These are phyloP conservation scores for Actenoides hombroni DNA, from an alignment of 2,113 vertebrate genomes.

Conservation along the genomic window DNA sequence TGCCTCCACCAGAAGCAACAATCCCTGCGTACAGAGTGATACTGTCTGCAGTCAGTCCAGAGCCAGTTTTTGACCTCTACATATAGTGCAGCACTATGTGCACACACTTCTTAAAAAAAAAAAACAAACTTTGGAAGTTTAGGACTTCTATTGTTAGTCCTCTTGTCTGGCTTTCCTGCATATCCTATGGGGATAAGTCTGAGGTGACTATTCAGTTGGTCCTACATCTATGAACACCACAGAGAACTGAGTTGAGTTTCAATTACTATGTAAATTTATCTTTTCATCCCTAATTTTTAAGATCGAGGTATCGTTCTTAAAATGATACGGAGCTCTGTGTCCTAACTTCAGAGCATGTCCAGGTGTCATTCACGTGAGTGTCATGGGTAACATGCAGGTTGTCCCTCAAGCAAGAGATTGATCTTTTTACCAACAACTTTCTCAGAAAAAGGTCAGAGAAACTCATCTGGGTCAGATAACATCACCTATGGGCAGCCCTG, in stretches of 20 bases:
- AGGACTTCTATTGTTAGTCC: neutral
- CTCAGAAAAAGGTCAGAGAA: neutral
- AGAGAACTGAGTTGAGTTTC: neutral
- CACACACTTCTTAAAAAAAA: neutral
- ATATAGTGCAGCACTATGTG: neutral
- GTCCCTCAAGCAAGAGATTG: neutral
- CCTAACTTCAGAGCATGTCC: fast-evolving
- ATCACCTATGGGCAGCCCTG: neutral
- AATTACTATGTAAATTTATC: fast-evolving
- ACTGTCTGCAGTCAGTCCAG: neutral
- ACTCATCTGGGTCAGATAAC: neutral
- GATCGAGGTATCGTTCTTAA: neutral
- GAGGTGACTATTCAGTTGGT: neutral
- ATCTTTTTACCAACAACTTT: neutral
- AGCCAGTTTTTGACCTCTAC: neutral
- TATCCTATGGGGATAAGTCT: neutral
- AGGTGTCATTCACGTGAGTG: neutral
- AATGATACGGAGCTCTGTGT: neutral
- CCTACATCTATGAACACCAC: neutral
- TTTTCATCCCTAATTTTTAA: neutral
- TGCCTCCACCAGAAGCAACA: neutral
- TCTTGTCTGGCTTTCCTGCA: neutral
- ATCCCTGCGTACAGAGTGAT: neutral
- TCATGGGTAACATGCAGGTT: neutral
- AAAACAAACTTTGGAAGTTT: neutral